Conservation (phyloP, 2,113 vertebrate genomes). For the Sula dactylatra region DNA sequence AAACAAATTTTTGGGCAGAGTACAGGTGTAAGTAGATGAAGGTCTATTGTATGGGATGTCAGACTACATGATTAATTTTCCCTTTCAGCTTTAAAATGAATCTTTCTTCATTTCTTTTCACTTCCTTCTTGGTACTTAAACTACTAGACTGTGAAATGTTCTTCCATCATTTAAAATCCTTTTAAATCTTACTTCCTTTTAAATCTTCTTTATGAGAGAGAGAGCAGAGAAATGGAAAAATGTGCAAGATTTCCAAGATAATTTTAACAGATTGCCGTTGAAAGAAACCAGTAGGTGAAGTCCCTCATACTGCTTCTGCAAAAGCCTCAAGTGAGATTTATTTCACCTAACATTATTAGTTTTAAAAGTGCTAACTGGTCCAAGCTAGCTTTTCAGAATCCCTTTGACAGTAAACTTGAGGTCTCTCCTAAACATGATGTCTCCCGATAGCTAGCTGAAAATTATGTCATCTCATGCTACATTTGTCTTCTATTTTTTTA, state of each 20-base stretch:
- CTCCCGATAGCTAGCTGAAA: not conserved
- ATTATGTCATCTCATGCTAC: not conserved
- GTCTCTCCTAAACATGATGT: not conserved
- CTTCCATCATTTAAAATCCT: not conserved
- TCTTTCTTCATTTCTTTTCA: not conserved
- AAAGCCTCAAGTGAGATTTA: not conserved
- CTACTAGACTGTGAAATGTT: not conserved
- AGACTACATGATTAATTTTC: not conserved
- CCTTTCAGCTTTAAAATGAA: not conserved
- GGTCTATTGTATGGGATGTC: not conserved
- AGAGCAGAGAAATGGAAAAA: not conserved
- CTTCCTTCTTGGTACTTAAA: not conserved
- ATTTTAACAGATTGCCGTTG: not conserved
- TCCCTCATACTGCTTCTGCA: not conserved
- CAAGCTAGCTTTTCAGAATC: not conserved
- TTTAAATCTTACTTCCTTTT: not conserved
- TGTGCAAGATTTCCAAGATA: not conserved
- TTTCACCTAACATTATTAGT: not conserved
- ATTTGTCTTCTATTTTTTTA: not conserved
- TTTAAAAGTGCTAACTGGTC: not conserved
- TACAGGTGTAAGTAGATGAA: not conserved
- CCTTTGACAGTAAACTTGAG: not conserved
- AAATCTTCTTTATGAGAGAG: not conserved
- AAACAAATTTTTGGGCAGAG: not conserved
- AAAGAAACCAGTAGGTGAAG: not conserved